Evolutionary conservation across 2,888 invertebrate species (phyloP), one percentile per base, ranked within the genome.

Genomic region (Heliconius cydno): DNA sequence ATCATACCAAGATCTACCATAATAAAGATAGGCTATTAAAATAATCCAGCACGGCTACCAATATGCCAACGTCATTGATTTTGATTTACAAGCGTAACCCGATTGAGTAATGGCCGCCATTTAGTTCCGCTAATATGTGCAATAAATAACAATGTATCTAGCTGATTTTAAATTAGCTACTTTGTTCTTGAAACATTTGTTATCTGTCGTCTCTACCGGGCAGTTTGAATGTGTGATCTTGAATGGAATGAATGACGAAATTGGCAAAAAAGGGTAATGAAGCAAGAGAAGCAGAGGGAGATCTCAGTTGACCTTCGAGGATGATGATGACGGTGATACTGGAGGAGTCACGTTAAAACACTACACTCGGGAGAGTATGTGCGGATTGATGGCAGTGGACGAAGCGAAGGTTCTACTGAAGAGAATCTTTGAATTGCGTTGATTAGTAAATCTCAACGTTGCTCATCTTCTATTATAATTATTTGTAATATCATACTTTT

Each of bases 1-100:
- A 46, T 19, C 15, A 19, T 38, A 67, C n/a, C 34, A 22, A 19
- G 41, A 41, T 25, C 46, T 19, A 34, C 34, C 41, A 22, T 71
- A 70, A 57, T 60, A n/a, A 38, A 70, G 60, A 63, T 57, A 60
- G 9, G 60, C 73, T 60, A 73, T 73, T 73, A 73, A 57, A 73
- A 73, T 60, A 60, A 73, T 60, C 38, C 75, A 67, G 22, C 63
- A 57, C 38, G 28, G 73, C 76, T 73, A 78, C 76, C 74, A 80
- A 80, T 82, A 79, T 77, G 79, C 78, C 79, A 82, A 75, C 70
- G 80, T 79, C 73, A 80, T 79, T 80, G 82, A 82, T 82, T 80
- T 79, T 75, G 75, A 82, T 82, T 80, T 79, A 82, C 34, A 80
- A 73, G 77, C 77, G 76, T 65, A 79, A 79, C 80, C 57, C 19